phyloP scores from a whole-genome alignment of 2,888 invertebrate species.

The Homarus gammarus region DNA sequence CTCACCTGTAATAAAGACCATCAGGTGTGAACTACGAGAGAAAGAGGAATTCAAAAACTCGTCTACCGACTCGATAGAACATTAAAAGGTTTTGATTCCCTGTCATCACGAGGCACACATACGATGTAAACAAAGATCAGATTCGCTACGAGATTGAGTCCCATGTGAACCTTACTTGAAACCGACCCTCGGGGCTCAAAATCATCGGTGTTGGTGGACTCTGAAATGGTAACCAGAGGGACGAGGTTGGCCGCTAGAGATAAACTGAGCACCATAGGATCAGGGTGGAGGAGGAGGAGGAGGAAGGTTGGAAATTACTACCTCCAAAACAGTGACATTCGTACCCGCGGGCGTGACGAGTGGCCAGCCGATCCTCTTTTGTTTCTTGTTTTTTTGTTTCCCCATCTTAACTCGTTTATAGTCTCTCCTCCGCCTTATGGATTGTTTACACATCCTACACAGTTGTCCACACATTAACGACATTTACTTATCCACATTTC shows the following conservation, averaged over 20 bases:
- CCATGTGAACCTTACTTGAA: conserved; percentile 44
- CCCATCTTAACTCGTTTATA: background rate
- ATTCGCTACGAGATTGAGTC: conserved; percentile 29
- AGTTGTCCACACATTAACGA: no score
- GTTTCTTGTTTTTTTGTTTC: background rate
- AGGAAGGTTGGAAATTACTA: conserved; percentile 56
- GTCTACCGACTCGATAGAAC: background rate
- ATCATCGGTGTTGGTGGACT: conserved; percentile 60
- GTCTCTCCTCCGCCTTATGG: no score
- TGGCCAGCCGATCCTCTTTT: conserved; percentile 29
- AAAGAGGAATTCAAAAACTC: conserved; percentile 47
- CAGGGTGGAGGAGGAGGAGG: background rate
- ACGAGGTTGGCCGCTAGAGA: conserved; percentile 40
- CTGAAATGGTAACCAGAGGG: conserved; percentile 62
- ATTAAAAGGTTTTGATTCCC: conserved; percentile 53
- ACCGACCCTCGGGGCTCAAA: conserved; percentile 31
- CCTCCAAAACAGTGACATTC: conserved; percentile 67
- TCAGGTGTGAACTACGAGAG: conserved; percentile 61
- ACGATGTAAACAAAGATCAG: conserved; percentile 53
- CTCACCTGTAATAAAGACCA: conserved; percentile 44
- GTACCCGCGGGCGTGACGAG: conserved; percentile 36
- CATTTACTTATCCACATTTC: no score
- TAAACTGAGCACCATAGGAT: conserved; percentile 51
- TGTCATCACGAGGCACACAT: conserved; percentile 20
- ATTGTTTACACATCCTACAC: no score